Conservation (phyloP, 2,113 vertebrate species). For the Sebastes fasciatus region DNA sequence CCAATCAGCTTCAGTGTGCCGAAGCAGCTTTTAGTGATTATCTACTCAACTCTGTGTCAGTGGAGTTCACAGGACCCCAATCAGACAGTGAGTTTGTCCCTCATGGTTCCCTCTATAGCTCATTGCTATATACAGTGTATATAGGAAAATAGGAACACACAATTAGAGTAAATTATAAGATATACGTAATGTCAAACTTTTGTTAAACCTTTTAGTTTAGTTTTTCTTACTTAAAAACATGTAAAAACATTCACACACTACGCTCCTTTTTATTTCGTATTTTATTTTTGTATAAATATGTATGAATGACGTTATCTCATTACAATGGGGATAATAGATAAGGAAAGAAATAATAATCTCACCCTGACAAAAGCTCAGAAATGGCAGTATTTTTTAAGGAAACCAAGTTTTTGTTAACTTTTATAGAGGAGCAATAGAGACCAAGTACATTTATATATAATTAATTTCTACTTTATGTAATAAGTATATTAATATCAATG, state of each 20-base stretch:
- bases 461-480: too few relatives aligned
- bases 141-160: too few relatives aligned
- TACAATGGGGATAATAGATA: neutral
- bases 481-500: too few relatives aligned
- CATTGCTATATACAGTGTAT: neutral
- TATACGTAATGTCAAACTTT: neutral
- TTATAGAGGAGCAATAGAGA: too few relatives aligned
- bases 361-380: too few relatives aligned
- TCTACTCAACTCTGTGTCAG: neutral
- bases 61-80: neutral
- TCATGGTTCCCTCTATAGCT: neutral
- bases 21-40: slow-evolving; percentile 28
- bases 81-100: neutral
- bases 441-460: too few relatives aligned
- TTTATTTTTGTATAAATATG: neutral
- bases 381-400: too few relatives aligned
- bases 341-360: neutral
- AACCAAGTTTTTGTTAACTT: too few relatives aligned
- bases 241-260: neutral
- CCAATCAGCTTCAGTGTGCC: neutral
- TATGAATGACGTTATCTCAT: neutral
- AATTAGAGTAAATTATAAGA: neutral
- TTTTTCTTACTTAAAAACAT: neutral
- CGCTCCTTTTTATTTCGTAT: neutral
- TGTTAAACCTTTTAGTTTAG: neutral